Evolutionary conservation across 2,888 invertebrate species (phyloP), one percentile per base, ranked within the genome.

Genomic region (Thecophora atra): DNA sequence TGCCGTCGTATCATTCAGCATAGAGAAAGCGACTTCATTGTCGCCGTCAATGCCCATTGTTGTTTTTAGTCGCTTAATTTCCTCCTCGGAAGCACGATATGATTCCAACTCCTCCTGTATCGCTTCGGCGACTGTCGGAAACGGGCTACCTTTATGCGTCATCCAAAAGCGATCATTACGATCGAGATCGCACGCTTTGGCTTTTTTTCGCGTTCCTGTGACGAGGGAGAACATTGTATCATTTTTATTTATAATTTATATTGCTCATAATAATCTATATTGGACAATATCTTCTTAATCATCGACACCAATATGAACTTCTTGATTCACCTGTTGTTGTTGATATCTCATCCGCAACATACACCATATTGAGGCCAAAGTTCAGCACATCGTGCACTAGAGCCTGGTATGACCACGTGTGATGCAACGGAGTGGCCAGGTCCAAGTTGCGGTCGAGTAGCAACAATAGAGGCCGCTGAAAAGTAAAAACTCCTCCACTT

Each of bases 341-440:
- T n/a, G 88, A 85, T 1, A 89, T 86, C 64, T 88, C 89, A 79
- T 94, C 94, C 73, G 91, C 91, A 17, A 94, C 90, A 58, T 91
- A 89, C 0, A 95, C 91, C 76, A 88, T 90, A 87, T 99, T 99
- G 72, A 98, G 88, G 11, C 96, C 92, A 78, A 98, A 89, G 82
- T 98, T 96, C 72, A 99, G 87, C 5, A 99, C 94, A 89, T 99
- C 99, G 86, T 99, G 99, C 28, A 96, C 93, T 70, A 99, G 87
- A 1, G 99, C 99, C 87, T 99, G 99, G 86, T 99, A 99, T 0
- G 99, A 99, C 99, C 99, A 99, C 0, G 99, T 98, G 86, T 99
- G 99, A 88, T 99, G 99, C 74, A 99, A 88, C 28, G 98, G 98
- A 56, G 99, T 99, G 1, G 98, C 98, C 91, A 99, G 92, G 86